These are phyloP conservation scores for Goniozus legneri DNA, from an alignment of 1,140 invertebrate genomes.

Conservation along the genomic window DNA sequence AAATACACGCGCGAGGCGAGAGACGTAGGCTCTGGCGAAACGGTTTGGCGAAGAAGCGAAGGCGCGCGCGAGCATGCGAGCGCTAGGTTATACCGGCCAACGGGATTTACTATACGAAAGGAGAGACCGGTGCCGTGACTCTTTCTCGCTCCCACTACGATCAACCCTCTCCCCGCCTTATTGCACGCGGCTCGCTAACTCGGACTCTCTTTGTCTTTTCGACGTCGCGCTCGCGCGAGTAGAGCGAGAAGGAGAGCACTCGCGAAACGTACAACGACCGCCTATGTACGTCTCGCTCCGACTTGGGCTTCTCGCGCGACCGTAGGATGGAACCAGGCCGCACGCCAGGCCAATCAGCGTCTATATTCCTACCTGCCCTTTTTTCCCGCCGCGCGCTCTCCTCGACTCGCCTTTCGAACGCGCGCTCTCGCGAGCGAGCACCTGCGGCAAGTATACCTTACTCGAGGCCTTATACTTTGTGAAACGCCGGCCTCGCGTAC, in stretches of 20 bases:
- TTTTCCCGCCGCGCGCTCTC: slow-evolving; percentile 49
- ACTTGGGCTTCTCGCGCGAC: slow-evolving; percentile 17
- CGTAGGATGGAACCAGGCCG: slow-evolving; percentile 30
- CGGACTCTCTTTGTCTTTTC: neutral
- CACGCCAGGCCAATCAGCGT: slow-evolving; percentile 49
- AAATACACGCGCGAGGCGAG: slow-evolving; percentile 37
- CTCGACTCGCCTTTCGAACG: no score
- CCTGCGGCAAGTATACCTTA: slow-evolving; percentile 36
- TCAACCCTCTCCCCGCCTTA: neutral
- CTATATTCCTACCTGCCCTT: slow-evolving; percentile 45
- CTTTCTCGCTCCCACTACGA: neutral
- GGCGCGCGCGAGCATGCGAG: slow-evolving; percentile 17
- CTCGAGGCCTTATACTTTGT: slow-evolving; percentile 42
- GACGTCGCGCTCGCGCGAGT: slow-evolving; percentile 3
- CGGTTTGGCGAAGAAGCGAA: slow-evolving; percentile 22
- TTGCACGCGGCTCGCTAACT: neutral
- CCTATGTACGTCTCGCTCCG: slow-evolving; percentile 23
- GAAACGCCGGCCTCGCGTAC: slow-evolving; percentile 38
- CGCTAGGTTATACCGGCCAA: slow-evolving; percentile 31
- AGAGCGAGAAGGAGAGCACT: slow-evolving; percentile 4
- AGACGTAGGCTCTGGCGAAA: slow-evolving; percentile 27
- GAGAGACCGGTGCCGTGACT: slow-evolving; percentile 16
- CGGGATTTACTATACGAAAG: slow-evolving; percentile 43
- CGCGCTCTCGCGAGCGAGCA: no score
- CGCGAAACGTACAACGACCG: slow-evolving; percentile 28